These are phyloP conservation scores for Crematogaster levior DNA, from an alignment of 2,888 invertebrate species.

Conservation along the genomic window DNA sequence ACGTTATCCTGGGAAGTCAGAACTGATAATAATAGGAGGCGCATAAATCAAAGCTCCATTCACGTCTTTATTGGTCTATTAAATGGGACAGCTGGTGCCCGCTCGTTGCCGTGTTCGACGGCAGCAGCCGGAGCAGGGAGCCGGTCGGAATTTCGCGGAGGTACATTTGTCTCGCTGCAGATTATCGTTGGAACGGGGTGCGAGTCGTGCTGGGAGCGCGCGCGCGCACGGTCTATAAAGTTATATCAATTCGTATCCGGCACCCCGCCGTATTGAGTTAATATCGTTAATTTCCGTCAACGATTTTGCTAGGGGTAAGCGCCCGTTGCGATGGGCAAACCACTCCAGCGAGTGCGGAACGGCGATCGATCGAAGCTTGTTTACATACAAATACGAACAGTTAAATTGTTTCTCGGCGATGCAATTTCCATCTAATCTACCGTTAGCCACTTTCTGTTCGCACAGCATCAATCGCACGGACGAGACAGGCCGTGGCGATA, in stretches of 20 bases:
- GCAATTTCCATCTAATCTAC: slow-evolving; percentile 70
- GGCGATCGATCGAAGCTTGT: slow-evolving; percentile 68
- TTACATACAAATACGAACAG: slow-evolving; percentile 71
- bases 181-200: slow-evolving; percentile 50
- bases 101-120: slow-evolving; percentile 60
- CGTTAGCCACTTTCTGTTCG: slow-evolving; percentile 65
- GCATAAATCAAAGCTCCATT: slow-evolving; percentile 84
- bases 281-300: slow-evolving; percentile 77
- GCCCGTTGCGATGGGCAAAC: slow-evolving; percentile 47
- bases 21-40: slow-evolving; percentile 83
- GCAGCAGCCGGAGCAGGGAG: slow-evolving; percentile 1
- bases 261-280: slow-evolving; percentile 71
- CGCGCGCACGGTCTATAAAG: slow-evolving; percentile 72
- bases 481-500: neutral
- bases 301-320: slow-evolving; percentile 60
- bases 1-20: slow-evolving; percentile 51
- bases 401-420: slow-evolving; percentile 64
- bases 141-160: slow-evolving; percentile 61
- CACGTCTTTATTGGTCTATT: slow-evolving; percentile 85
- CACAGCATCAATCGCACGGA: slow-evolving; percentile 62
- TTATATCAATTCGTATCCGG: slow-evolving; percentile 75
- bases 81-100: slow-evolving; percentile 84
- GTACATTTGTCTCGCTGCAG: slow-evolving; percentile 71
- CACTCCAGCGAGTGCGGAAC: neutral
- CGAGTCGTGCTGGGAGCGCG: slow-evolving; percentile 55